These are phyloP conservation scores for Tolmerus cingulatus DNA, from an alignment of 2,888 invertebrate genomes.

Conservation along the genomic window DNA sequence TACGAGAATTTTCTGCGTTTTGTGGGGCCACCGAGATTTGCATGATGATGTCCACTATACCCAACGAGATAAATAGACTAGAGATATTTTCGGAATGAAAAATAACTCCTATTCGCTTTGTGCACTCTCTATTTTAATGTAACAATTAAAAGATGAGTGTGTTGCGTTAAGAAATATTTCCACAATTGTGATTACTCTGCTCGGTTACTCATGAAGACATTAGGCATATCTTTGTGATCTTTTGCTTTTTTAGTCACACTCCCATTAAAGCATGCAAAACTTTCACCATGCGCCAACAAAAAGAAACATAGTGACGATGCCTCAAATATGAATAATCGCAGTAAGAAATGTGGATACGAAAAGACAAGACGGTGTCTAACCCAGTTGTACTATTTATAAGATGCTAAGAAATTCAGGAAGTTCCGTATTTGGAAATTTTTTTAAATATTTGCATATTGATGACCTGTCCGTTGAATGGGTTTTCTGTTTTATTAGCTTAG, in stretches of 20 bases:
- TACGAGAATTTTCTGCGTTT: background rate
- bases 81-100: background rate
- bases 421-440: background rate
- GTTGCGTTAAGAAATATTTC: background rate
- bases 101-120: background rate
- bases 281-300: background rate
- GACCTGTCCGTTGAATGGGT: background rate
- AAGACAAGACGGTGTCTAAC: background rate
- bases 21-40: background rate
- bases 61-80: background rate
- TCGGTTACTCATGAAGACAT: background rate
- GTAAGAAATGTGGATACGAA: background rate
- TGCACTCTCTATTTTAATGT: background rate
- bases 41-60: background rate
- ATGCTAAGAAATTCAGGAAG: background rate
- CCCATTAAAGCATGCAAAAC: background rate
- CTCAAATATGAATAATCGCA: background rate
- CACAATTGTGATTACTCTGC: background rate
- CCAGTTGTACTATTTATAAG: background rate
- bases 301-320: background rate
- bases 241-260: background rate
- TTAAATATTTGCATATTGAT: background rate
- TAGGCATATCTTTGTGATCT: background rate
- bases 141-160: background rate
- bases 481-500: background rate